phyloP scores from a whole-genome alignment of 1,140 invertebrate species.

The Drosophila malerkotliana region DNA sequence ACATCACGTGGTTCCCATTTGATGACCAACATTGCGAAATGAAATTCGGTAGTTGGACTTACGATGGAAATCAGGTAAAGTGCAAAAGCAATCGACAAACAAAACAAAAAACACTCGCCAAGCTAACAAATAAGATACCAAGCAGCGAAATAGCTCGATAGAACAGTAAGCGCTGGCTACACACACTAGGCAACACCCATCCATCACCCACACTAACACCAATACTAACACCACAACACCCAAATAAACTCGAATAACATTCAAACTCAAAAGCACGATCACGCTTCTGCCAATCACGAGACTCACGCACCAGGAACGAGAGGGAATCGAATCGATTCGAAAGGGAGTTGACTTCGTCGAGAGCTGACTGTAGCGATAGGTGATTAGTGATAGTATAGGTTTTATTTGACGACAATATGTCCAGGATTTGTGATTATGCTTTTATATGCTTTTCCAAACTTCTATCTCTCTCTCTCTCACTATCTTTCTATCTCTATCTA shows the following conservation, averaged over 20 bases:
- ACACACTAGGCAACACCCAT: constrained; percentile 45
- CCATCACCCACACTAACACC: constrained; percentile 45
- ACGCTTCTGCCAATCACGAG: constrained; percentile 49
- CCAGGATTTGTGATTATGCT: constrained; percentile 41
- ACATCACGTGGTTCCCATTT: constrained; percentile 99
- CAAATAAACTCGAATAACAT: constrained; percentile 2
- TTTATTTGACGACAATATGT: neutral
- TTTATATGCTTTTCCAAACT: constrained; percentile 67
- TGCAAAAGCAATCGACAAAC: constrained; percentile 57
- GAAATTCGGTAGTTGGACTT: constrained; percentile 98
- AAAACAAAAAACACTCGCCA: constrained; percentile 31
- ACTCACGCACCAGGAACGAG: constrained; percentile 41
- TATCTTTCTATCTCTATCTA: constrained; percentile 28
- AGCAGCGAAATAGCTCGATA: constrained; percentile 43
- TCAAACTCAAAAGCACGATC: constrained; percentile 19
- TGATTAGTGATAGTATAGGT: constrained; percentile 12
- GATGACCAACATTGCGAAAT: constrained; percentile 98
- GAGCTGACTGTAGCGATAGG: constrained; percentile 45
- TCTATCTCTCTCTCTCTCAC: constrained; percentile 31
- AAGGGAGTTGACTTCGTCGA: constrained; percentile 14
- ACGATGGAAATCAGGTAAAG: constrained; percentile 95
- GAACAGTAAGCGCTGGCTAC: constrained; percentile 49
- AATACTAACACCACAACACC: constrained; percentile 13
- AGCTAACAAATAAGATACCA: constrained; percentile 31
- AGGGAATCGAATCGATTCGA: constrained; percentile 7